Percentiles rank a stretch among this genome's conserved stretches.
phyloP scores from a whole-genome alignment of 2,888 invertebrate species.

The Andricus curvator region DNA sequence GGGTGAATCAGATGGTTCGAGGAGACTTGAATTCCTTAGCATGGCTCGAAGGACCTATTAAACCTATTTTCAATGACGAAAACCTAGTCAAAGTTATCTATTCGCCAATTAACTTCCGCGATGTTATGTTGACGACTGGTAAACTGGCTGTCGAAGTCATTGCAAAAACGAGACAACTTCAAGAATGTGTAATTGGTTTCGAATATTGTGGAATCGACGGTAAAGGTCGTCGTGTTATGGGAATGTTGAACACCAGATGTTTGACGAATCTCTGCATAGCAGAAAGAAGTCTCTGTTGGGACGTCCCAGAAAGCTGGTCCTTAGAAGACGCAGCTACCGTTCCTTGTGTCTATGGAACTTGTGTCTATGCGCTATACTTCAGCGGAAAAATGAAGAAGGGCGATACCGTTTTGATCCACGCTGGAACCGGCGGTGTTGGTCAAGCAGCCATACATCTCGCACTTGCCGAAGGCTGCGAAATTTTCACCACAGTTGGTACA shows the following conservation, averaged over 20 bases:
- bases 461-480: constrained; percentile 81
- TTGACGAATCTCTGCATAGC: constrained; percentile 80
- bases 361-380: constrained; percentile 82
- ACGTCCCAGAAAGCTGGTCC: constrained; percentile 81
- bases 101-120: constrained; percentile 94
- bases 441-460: constrained; percentile 85
- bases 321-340: constrained; percentile 84
- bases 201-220: constrained; percentile 83
- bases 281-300: constrained; percentile 79
- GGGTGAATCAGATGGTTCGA: constrained; percentile 86
- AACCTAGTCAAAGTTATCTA: constrained; percentile 83
- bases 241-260: constrained; percentile 73
- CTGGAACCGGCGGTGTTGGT: constrained; percentile 83
- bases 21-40: constrained; percentile 92
- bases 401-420: constrained; percentile 77
- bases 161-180: constrained; percentile 82
- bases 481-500: constrained; percentile 83
- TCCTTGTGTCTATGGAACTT: constrained; percentile 83
- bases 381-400: constrained; percentile 80
- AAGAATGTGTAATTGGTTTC: constrained; percentile 85
- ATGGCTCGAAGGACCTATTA: constrained; percentile 88
- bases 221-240: constrained; percentile 78
- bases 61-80: constrained; percentile 48
- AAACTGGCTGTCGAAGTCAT: constrained; percentile 91
- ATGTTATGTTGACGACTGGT: constrained; percentile 96